Percentiles rank a stretch among this genome's conserved stretches.
phyloP scores from a whole-genome alignment of 1,140 invertebrate genomes.

The Nautilus pompilius region DNA sequence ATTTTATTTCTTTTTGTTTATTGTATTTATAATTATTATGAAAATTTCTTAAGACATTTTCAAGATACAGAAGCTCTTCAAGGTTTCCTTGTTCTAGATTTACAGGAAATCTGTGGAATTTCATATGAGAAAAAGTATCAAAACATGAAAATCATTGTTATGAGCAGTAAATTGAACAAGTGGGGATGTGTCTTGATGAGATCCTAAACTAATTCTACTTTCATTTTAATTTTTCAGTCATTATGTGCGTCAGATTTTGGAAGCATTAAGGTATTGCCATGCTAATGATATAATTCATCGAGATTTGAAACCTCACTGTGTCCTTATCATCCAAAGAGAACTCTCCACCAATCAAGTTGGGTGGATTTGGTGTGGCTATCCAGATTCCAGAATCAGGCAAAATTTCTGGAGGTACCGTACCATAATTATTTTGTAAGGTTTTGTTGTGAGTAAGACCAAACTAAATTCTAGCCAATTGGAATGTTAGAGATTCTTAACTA shows the following conservation, averaged over 20 bases:
- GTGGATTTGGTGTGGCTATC: conserved; percentile 95
- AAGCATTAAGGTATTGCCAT: conserved; percentile 92
- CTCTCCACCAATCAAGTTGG: conserved; percentile 95
- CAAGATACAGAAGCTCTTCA: no score
- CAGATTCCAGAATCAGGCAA: conserved; percentile 60
- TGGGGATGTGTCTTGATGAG: no score
- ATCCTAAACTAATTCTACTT: neutral
- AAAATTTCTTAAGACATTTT: no score
- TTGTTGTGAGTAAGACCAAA: conserved; percentile 24
- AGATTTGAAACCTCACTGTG: conserved; percentile 93
- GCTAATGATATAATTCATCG: conserved; percentile 96
- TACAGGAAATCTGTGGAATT: no score
- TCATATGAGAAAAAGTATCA: no score
- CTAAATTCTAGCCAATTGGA: neutral
- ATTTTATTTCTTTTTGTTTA: no score
- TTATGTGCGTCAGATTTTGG: conserved; percentile 95
- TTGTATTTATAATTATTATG: no score
- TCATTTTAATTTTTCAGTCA: conserved; percentile 66
- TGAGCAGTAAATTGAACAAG: no score
- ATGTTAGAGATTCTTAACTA: no score
- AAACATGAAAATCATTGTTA: no score
- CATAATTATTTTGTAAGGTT: no score
- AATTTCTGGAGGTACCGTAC: conserved; percentile 50
- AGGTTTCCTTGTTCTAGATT: no score
- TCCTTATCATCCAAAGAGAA: conserved; percentile 92